phyloP scores from a whole-genome alignment of 2,797 vertebrate genomes.

The Acipenser ruthenus region DNA sequence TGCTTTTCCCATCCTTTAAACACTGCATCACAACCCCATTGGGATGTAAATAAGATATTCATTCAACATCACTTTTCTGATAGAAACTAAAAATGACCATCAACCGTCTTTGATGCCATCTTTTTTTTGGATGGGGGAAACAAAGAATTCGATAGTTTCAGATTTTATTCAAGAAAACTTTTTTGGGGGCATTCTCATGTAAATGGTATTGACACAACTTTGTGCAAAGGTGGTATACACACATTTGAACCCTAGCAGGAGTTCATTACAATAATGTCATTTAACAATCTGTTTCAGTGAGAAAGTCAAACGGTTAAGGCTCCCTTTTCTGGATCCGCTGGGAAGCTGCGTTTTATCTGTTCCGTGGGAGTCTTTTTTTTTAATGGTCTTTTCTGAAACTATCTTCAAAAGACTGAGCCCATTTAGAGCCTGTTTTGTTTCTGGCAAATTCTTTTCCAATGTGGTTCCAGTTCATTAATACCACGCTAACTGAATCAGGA shows the following conservation, averaged over 20 bases:
- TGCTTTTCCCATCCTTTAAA: constrained; percentile 74
- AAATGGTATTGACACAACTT: constrained; percentile 79
- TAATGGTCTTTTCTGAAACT: constrained; percentile 28
- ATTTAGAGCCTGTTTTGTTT: too few relatives aligned
- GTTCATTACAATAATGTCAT: constrained; percentile 75
- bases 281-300: constrained; percentile 75
- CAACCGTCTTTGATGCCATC: constrained; percentile 81
- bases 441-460: too few relatives aligned
- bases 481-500: too few relatives aligned
- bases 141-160: constrained; percentile 84
- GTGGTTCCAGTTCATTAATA: too few relatives aligned
- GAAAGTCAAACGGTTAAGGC: constrained; percentile 72
- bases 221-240: constrained; percentile 64
- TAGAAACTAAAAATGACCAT: constrained; percentile 75
- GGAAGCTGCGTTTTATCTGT: constrained; percentile 46
- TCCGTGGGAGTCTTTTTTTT: constrained; percentile 57
- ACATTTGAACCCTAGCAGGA: constrained; percentile 77
- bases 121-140: constrained; percentile 55
- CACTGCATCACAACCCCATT: constrained; percentile 64
- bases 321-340: constrained; percentile 49
- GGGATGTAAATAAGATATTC: constrained; percentile 96
- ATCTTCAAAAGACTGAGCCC: background rate
- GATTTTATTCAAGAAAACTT: constrained; percentile 64
- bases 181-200: constrained; percentile 67
- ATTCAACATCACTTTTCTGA: constrained; percentile 70